Evolutionary conservation across 2,888 invertebrate genomes (phyloP), one percentile per base, ranked within the genome.

Genomic region (Antheraea assamensis): DNA sequence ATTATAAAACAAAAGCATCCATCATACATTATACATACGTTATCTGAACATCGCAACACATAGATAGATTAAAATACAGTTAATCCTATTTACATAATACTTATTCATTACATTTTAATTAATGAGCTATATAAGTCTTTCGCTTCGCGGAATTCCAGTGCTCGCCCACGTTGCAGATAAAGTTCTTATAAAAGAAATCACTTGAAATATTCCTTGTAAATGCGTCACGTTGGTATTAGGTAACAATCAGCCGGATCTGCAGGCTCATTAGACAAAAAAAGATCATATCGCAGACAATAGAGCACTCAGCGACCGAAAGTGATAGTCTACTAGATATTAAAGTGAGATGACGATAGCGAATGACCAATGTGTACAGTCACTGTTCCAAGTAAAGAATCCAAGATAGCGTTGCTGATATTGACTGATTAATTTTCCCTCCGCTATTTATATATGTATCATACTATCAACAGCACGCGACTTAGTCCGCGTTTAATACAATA

Each of bases 281-380:
- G 92, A 92, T 93, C 87, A 88, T 90, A 92, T 92, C 91, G 81
- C 86, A 83, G 85, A 93, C 93, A 92, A 93, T 92, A 89, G 89
- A 88, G 86, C 87, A 91, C 90, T 90, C 90, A 86, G 85, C 88
- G 91, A 89, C 92, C 84, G 90, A 92, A 92, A 93, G 93, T 92
- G 92, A 92, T 93, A 93, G 91, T 91, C 84, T 89, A 87, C 89
- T 88, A 90, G 90, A 92, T 90, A 91, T 89, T 85, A 85, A 87
- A 86, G 81, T 81, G 82, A 83, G 83, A 89, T 88, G 91, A 88
- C 87, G 88, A 87, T 88, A 85, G 86, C 84, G 81, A 83, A 84
- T 85, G 85, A 80, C 80, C 78, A 78, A 86, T 87, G 80, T 87
- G 87, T 81, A 85, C 85, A 89, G 88, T 90, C 90, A 89, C 86